These are phyloP conservation scores for Dromococcyx pavoninus DNA, from an alignment of 2,797 vertebrate species.

Conservation along the genomic window DNA sequence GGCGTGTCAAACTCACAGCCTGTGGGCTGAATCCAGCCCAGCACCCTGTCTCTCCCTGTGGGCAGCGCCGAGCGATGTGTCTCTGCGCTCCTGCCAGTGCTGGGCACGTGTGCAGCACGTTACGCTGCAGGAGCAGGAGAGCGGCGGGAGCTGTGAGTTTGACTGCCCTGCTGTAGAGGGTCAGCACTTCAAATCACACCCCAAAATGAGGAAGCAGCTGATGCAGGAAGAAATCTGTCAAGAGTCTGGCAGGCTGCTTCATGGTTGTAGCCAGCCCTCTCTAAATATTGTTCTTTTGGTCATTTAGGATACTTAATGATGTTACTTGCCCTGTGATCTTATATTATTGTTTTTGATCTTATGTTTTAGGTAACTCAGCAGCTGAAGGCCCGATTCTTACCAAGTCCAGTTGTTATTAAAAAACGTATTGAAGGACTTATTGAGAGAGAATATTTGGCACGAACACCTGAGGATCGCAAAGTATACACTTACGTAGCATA, in stretches of 20 bases:
- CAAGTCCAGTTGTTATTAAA: conserved; percentile 98
- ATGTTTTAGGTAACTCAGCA: conserved; percentile 93
- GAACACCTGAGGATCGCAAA: conserved; percentile 98
- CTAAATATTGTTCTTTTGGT: not conserved
- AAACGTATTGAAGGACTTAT: conserved; percentile 99
- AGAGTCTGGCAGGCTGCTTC: not conserved
- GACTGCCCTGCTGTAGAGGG: not conserved
- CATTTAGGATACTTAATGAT: not conserved
- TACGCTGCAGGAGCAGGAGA: no score
- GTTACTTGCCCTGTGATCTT: not conserved
- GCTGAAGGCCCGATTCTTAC: conserved; percentile 93
- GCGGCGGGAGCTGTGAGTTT: no score
- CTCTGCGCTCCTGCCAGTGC: no score
- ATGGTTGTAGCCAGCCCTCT: not conserved
- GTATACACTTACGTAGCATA: conserved; percentile 98
- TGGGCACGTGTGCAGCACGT: no score
- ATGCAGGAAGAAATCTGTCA: not conserved
- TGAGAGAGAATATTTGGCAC: conserved; percentile 99
- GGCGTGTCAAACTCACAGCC: no score
- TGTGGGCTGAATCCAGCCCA: no score
- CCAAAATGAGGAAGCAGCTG: not conserved
- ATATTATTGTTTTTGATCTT: not conserved
- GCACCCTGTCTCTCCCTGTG: no score
- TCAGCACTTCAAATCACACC: not conserved
- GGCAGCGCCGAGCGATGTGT: no score